Base-by-base conservation (phyloP, 2,888 invertebrate species). In the Melieria picta region DNA sequence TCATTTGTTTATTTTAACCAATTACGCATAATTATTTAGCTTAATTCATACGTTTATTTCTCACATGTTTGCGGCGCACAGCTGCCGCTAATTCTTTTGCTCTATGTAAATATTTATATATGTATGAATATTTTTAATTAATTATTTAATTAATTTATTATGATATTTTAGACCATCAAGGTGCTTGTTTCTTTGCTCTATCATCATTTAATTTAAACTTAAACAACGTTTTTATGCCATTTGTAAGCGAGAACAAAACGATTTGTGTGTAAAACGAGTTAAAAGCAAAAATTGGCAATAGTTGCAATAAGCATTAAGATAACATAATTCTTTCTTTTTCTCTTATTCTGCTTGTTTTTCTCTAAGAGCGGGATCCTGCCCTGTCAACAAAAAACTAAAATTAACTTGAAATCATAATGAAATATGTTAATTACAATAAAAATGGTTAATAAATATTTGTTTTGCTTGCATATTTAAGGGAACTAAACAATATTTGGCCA, bases 281-380 rank as follows among this genome's bases (percentile, higher is more conserved):
- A 30, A 30, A 30, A 30, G 30, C 30, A 30, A 30, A 30, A 30
- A 30, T 30, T 30, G 30, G 30, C 30, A 30, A 30, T 30, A 30
- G 3, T 30, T 30, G 16, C 10, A 30, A 58, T 58, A 58, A 58
- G 16, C n/a, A 52, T 52, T 7, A n/a, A 52, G 4, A 52, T n/a
- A 67, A 58, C 62, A 73, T 73, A 72, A 73, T 70, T 71, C 60
- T 69, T 71, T 72, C 71, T 70, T 73, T 73, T 50, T 69, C 63
- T 66, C 42, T 71, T 63, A 68, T 13, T 70, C 60, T 71, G 61
- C 67, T 64, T 45, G 42, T 62, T 13, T 68, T 63, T 72, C 72
- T 67, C 64, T 67, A 78, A 77, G 78, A 80, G 79, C 80, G 79
- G 84, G 84, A 83, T 83, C 84, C 83, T 83, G 84, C 84, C 84